phyloP scores from a whole-genome alignment of 2,888 invertebrate genomes.

The Parapristionchus giblindavisi region DNA sequence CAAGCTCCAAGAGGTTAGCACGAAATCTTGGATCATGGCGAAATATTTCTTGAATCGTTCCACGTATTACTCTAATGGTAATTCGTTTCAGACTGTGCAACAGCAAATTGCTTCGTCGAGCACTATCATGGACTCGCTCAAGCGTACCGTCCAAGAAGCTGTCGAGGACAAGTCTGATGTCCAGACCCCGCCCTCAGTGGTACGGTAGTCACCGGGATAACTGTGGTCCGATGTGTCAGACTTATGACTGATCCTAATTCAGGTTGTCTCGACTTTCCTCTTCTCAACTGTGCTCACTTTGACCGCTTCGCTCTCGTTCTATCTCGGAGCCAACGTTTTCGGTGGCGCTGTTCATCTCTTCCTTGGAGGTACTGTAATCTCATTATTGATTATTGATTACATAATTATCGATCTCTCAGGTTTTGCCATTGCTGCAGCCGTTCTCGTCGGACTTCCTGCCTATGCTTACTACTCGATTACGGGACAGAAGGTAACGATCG shows the following conservation, averaged over 20 bases:
- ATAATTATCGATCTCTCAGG: no score
- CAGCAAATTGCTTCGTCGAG: slow-evolving; percentile 10
- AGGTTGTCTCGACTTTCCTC: slow-evolving; percentile 53
- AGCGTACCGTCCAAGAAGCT: background rate
- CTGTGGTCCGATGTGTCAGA: no score
- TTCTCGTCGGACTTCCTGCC: slow-evolving; percentile 6
- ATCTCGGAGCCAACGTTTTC: slow-evolving; percentile 49
- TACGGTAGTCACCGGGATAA: background rate
- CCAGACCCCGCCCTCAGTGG: slow-evolving; percentile 22
- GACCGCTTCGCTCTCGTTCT: slow-evolving; percentile 42
- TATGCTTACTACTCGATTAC: slow-evolving; percentile 28
- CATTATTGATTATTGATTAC: no score
- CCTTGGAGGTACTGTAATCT: slow-evolving; percentile 43
- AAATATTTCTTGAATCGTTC: no score
- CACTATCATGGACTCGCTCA: slow-evolving; percentile 10
- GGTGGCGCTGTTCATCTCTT: slow-evolving; percentile 53
- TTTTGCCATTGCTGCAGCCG: slow-evolving; percentile 1
- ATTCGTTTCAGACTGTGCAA: slow-evolving; percentile 31
- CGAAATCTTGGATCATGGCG: no score
- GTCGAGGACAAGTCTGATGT: slow-evolving; percentile 29
- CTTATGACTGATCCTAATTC: background rate
- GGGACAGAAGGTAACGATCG: no score
- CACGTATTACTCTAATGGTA: no score
- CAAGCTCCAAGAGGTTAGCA: no score
- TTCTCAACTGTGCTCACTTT: slow-evolving; percentile 54